Evolutionary conservation across 2,797 vertebrate genomes (phyloP).

Genomic region (Synanceia verrucosa): DNA sequence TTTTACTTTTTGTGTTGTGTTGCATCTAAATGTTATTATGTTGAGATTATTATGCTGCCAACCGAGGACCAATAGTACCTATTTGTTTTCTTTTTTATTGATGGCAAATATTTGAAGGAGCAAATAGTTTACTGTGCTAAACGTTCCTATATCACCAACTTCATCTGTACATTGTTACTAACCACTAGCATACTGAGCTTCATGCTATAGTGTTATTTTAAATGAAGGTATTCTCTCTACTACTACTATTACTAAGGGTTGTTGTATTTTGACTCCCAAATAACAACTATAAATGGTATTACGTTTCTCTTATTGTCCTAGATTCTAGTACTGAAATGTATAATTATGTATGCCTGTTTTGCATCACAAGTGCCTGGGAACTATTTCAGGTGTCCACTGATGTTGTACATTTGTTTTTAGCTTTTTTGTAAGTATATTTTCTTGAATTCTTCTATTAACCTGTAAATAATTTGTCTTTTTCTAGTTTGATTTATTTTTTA

Average conservation of each 20-base stretch:
- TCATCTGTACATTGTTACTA: conserved; percentile 49
- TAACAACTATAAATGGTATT: conserved; percentile 59
- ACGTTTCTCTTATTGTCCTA: conserved; percentile 50
- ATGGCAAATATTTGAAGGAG: conserved; percentile 52
- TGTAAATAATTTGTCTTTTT: conserved; percentile 57
- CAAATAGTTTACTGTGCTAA: conserved; percentile 29
- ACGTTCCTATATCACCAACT: conserved; percentile 16
- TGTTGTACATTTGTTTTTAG: conserved; percentile 58
- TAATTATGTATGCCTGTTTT: conserved; percentile 59
- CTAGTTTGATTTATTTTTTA: conserved; percentile 26
- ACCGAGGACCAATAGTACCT: neutral
- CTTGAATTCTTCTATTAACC: conserved; percentile 28
- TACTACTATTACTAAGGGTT: conserved; percentile 41
- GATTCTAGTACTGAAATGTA: conserved; percentile 74
- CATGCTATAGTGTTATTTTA: conserved; percentile 54
- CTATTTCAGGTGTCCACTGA: conserved; percentile 66
- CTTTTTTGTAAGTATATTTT: conserved; percentile 30
- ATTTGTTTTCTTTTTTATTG: conserved; percentile 11
- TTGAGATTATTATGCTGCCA: conserved; percentile 11
- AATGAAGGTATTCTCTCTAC: conserved; percentile 81
- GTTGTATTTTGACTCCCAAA: conserved; percentile 52
- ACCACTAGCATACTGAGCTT: conserved; percentile 37
- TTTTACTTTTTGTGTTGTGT: conserved; percentile 1
- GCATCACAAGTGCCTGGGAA: conserved; percentile 77
- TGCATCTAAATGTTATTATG: conserved; percentile 1